A percentile compares a stretch with the other conserved stretches of the same genome.
These are phyloP conservation scores for Drosophila littoralis DNA, from an alignment of 1,140 invertebrate species.

Conservation along the genomic window DNA sequence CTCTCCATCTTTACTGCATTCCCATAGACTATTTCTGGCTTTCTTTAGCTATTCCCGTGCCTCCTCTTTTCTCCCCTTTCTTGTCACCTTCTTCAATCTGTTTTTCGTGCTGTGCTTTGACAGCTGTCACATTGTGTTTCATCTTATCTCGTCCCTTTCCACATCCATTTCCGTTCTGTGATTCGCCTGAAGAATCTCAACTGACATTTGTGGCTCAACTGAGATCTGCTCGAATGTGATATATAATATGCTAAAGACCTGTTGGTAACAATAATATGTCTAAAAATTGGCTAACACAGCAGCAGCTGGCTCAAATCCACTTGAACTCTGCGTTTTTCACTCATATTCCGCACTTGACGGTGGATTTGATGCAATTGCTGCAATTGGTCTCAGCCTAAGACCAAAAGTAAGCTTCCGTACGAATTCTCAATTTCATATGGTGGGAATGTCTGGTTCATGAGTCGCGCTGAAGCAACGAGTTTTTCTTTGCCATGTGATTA, in stretches of 20 bases:
- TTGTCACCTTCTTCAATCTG: slow-evolving; percentile 1
- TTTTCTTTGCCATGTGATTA: background rate
- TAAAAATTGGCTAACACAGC: too few species aligned
- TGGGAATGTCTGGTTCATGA: background rate
- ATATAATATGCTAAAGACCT: too few species aligned
- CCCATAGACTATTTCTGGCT: slow-evolving; percentile 24
- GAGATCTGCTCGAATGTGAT: too few species aligned
- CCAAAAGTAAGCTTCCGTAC: too few species aligned
- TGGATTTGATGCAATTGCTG: too few species aligned
- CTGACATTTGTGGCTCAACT: too few species aligned
- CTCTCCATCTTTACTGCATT: slow-evolving; percentile 19
- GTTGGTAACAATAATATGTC: too few species aligned
- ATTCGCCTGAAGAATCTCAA: slow-evolving; percentile 14
- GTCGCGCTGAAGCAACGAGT: background rate
- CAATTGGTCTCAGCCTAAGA: too few species aligned
- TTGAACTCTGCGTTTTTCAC: too few species aligned
- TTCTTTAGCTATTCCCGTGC: slow-evolving; percentile 11
- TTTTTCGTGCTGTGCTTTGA: slow-evolving; percentile 63
- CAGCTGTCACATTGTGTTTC: slow-evolving; percentile 72
- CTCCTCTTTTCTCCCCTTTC: background rate
- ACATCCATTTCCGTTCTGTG: slow-evolving; percentile 40
- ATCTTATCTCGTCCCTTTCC: slow-evolving; percentile 33
- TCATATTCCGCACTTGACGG: too few species aligned
- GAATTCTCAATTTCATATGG: too few species aligned
- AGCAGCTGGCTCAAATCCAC: too few species aligned